Evolutionary conservation across 2,888 invertebrate genomes (phyloP).

Genomic region (Drosophila atripex): DNA sequence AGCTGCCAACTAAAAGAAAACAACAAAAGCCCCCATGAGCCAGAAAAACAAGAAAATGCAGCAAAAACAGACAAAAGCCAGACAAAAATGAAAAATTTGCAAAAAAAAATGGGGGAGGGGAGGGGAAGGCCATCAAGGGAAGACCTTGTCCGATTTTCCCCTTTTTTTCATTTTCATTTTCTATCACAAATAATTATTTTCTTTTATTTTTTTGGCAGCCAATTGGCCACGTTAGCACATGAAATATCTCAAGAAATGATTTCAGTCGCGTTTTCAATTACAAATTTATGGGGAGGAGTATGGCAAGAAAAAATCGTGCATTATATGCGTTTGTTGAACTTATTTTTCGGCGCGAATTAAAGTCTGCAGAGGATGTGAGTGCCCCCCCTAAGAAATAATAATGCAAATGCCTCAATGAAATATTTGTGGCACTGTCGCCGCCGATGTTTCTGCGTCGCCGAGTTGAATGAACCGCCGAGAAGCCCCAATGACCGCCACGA

Average conservation of each 20-base stretch:
- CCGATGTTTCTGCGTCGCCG: constrained; percentile 30
- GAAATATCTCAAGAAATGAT: constrained; percentile 12
- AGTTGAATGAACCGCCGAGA: constrained; percentile 40
- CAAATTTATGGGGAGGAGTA: neutral
- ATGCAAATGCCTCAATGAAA: constrained; percentile 74
- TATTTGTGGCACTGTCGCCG: constrained; percentile 71
- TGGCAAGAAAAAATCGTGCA: neutral
- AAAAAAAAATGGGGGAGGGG: neutral
- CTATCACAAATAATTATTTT: constrained; percentile 24
- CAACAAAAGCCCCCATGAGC: constrained; percentile 30
- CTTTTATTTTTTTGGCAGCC: constrained; percentile 24
- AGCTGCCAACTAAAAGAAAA: constrained; percentile 54
- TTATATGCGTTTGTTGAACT: neutral
- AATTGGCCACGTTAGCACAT: constrained; percentile 35
- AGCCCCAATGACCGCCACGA: constrained; percentile 10
- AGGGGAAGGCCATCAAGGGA: neutral
- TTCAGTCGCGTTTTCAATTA: neutral
- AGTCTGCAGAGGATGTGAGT: constrained; percentile 45
- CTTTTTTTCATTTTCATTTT: constrained; percentile 15
- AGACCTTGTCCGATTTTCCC: constrained; percentile 38
- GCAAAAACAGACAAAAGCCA: constrained; percentile 27
- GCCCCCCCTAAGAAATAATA: constrained; percentile 53
- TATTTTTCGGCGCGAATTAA: constrained; percentile 26
- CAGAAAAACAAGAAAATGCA: constrained; percentile 20
- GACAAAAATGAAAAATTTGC: constrained; percentile 35